Conservation (phyloP, 2,797 vertebrate genomes). For the Tokudaia tokunoshimensis region DNA sequence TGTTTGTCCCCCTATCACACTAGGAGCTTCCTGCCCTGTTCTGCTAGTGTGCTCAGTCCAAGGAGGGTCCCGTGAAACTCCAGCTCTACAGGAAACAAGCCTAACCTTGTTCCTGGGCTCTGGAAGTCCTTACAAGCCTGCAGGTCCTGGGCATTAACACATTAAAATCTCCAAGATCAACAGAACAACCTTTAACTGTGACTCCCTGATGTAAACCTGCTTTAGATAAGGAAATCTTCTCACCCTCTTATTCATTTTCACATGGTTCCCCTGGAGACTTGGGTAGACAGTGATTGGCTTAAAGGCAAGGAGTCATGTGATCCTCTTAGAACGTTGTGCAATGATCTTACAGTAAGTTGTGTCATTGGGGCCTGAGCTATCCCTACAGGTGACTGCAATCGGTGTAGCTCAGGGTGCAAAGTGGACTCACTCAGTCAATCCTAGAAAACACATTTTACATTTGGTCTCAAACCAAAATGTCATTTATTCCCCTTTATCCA, state of each 20-base stretch:
- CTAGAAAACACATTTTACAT: background rate
- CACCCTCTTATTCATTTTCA: background rate
- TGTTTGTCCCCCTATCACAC: background rate
- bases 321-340: background rate
- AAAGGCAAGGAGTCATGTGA: background rate
- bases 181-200: background rate
- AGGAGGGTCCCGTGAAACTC: background rate
- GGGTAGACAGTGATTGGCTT: background rate
- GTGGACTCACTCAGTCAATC: background rate
- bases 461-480: background rate
- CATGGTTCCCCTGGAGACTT: accelerated
- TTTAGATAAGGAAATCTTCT: background rate
- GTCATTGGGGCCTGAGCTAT: background rate
- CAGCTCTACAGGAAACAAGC: background rate
- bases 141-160: background rate
- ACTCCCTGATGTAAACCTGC: background rate
- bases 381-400: background rate
- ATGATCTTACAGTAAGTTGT: background rate
- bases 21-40: background rate
- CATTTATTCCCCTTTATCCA: background rate
- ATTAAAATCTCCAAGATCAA: background rate
- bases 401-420: background rate
- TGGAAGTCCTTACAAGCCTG: background rate
- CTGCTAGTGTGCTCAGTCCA: background rate
- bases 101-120: background rate